These are phyloP conservation scores for Poecile montanus DNA, from an alignment of 2,797 vertebrate species.

Conservation along the genomic window DNA sequence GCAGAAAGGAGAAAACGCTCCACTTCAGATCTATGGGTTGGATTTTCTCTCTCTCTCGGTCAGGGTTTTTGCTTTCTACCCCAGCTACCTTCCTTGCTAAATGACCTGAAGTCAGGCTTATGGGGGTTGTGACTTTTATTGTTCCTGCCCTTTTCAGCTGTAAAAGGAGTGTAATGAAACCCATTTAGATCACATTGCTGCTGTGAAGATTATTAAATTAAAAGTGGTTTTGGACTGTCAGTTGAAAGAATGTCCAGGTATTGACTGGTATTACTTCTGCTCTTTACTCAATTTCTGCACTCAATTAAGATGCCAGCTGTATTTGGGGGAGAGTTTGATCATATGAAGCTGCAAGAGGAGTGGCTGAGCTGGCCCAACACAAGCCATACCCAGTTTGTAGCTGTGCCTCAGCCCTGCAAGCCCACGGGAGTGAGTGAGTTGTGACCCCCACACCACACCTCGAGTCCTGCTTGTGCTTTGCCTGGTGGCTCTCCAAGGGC, in stretches of 20 bases:
- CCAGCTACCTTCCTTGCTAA: not conserved
- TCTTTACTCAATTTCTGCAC: not conserved
- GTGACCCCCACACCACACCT: not conserved
- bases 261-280: not conserved
- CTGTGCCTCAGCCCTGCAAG: not conserved
- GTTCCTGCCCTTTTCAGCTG: not conserved
- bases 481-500: fast-evolving
- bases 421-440: fast-evolving
- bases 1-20: not conserved
- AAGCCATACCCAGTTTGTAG: fast-evolving
- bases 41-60: not conserved
- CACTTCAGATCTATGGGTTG: not conserved
- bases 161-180: not conserved
- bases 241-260: not conserved
- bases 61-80: not conserved
- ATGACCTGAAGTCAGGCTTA: not conserved
- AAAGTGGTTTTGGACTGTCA: not conserved
- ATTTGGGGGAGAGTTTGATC: not conserved
- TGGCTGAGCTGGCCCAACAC: not conserved
- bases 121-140: not conserved
- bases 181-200: not conserved
- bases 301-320: not conserved
- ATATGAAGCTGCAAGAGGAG: fast-evolving
- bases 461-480: fast-evolving
- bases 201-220: not conserved